Evolutionary conservation across 1,140 invertebrate species (phyloP).

Genomic region (Bicyclus anynana): DNA sequence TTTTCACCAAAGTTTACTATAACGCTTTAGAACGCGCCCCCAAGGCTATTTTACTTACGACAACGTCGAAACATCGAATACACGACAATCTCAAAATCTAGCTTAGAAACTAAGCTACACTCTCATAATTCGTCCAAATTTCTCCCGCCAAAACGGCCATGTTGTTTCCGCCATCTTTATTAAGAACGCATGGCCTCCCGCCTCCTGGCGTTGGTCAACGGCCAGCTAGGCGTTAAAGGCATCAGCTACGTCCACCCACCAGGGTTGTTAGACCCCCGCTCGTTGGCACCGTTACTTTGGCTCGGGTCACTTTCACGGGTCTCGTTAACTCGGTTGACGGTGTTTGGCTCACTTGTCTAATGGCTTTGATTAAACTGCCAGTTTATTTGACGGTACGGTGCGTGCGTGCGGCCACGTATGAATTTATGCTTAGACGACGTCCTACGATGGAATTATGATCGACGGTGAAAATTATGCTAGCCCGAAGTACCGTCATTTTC

Average conservation of each 20-base stretch:
- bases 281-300: slow-evolving; percentile 32
- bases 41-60: slow-evolving; percentile 5
- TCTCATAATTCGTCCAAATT: slow-evolving; percentile 44
- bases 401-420: slow-evolving; percentile 69
- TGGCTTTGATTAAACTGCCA: slow-evolving; percentile 76
- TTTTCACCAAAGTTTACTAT: neutral
- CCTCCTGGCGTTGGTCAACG: slow-evolving; percentile 72
- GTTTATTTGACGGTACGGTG: slow-evolving; percentile 76
- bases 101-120: slow-evolving; percentile 29
- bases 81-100: slow-evolving; percentile 26
- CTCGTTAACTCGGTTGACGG: slow-evolving; percentile 46
- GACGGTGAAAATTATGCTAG: slow-evolving; percentile 26
- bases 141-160: slow-evolving; percentile 63
- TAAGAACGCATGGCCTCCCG: slow-evolving; percentile 73
- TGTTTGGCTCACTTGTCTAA: slow-evolving; percentile 76
- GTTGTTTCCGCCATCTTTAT: slow-evolving; percentile 71
- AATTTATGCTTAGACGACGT: slow-evolving; percentile 71
- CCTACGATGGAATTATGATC: slow-evolving; percentile 60
- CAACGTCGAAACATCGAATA: slow-evolving; percentile 6
- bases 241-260: slow-evolving; percentile 67
- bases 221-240: slow-evolving; percentile 76
- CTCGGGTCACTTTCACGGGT: slow-evolving; percentile 41
- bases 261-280: slow-evolving; percentile 43
- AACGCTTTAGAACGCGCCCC: neutral
- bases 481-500: neutral